Evolutionary conservation across 1,140 invertebrate genomes (phyloP), one percentile per base, ranked within the genome.

Genomic region (Bombus balteatus): DNA sequence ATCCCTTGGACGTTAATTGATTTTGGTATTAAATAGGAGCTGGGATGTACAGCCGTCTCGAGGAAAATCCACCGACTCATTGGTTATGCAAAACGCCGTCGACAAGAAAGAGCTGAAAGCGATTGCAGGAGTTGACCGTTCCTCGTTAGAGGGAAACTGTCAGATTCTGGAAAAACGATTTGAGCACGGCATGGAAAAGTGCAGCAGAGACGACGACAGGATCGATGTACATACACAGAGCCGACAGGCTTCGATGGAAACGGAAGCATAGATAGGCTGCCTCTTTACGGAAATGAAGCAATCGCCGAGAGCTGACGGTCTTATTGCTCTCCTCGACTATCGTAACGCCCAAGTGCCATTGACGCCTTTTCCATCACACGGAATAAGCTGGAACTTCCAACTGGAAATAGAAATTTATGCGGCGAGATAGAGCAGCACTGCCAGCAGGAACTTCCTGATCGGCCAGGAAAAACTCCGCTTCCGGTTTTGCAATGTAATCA

Each of bases 221-320:
- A 72, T 88, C 76, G 76, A 89, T 89, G 77, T 81, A 84, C 65
- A 22, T 77, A 80, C 41, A 62, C 39, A 66, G 18, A 43, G 6
- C 22, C 53, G 80, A 70, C 71, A 65, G 71, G 86, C 65, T 76
- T 70, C 71, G 88, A 90, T 88, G 86, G 75, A 81, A 88, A 86
- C 86, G 88, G 88, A 90, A 90, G 86, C 80, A 9, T 71, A 90
- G 88, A 88, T 90, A 90, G 86, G 70, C 76, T 80, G 81, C 80
- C 89, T 88, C 89, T 90, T 90, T 90, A 90, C 89, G 89, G 89
- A 90, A 90, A 90, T 90, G 89, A 90, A 90, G 89, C 89, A 90
- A 90, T 90, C 89, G 83, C 65, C 81, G 83, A 86, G 87, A 86
- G 81, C 80, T 53, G 72, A 43, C 78, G 86, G 81, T 89, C 85